Evolutionary conservation across 2,113 vertebrate species (phyloP).

Genomic region (Apus apus): DNA sequence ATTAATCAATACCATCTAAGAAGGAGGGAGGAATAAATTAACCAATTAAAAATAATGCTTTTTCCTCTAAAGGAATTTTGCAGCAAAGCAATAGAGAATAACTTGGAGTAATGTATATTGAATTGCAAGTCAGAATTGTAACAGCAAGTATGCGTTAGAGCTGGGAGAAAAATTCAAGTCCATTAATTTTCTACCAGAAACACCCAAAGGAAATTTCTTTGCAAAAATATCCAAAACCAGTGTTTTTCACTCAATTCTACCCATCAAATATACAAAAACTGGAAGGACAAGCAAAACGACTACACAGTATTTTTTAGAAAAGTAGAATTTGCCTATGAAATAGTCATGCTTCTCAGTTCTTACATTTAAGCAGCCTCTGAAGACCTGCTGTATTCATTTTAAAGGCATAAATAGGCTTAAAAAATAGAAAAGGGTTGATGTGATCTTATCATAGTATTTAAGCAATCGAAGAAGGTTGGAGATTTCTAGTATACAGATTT

Average conservation of each 20-base stretch:
- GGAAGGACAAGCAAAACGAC: neutral
- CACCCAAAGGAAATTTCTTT: neutral
- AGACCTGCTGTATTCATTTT: neutral
- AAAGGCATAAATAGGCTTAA: neutral
- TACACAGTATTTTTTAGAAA: neutral
- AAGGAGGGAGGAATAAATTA: constrained; percentile 63
- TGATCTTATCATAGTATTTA: neutral
- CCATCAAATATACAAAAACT: neutral
- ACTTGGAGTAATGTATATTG: neutral
- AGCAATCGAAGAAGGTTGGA: neutral
- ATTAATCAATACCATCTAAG: constrained; percentile 60
- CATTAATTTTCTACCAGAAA: neutral
- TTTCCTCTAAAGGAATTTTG: constrained; percentile 15
- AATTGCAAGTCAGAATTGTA: neutral
- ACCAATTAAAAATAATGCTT: constrained; percentile 57
- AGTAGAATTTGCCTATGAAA: neutral
- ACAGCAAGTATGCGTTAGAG: neutral
- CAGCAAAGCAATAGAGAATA: neutral
- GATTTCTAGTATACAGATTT: neutral
- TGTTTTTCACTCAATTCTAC: neutral
- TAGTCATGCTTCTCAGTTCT: neutral
- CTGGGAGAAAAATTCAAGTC: neutral
- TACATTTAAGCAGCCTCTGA: neutral
- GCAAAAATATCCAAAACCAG: neutral
- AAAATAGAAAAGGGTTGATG: neutral